Conservation (phyloP, 1,140 invertebrate genomes). For the Eurosta solidaginis region DNA sequence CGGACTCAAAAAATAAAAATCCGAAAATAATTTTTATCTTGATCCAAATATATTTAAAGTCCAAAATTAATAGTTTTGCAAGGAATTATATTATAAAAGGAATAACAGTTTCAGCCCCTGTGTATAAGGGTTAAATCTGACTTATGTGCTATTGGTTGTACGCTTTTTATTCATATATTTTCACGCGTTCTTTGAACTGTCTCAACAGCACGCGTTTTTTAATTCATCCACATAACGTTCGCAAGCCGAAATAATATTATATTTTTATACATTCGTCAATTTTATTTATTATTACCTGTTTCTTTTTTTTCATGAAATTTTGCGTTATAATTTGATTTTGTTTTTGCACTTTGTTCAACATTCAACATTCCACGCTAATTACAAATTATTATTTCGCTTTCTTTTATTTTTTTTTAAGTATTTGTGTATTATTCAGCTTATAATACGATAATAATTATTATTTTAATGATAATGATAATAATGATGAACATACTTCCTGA, state of each 20-base stretch:
- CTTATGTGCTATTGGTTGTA: neutral
- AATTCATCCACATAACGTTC: neutral
- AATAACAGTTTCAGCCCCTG: too few relatives aligned
- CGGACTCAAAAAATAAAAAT: too few relatives aligned
- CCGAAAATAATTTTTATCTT: too few relatives aligned
- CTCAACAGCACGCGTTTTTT: neutral
- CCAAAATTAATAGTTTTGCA: too few relatives aligned
- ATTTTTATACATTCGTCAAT: neutral
- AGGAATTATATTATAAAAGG: too few relatives aligned
- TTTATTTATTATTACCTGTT: slow-evolving; percentile 22
- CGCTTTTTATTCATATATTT: too few relatives aligned
- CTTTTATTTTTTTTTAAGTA: too few relatives aligned
- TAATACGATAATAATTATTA: too few relatives aligned
- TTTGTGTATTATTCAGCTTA: neutral
- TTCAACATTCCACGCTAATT: slow-evolving; percentile 10
- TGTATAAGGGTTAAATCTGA: neutral
- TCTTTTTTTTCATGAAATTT: neutral
- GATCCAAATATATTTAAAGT: too few relatives aligned
- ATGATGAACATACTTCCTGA: neutral
- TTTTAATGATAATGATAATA: neutral
- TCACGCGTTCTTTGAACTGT: neutral
- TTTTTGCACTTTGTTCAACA: neutral
- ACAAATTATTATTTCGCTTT: slow-evolving; percentile 21
- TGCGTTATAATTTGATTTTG: neutral
- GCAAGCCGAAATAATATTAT: neutral